Conservation (phyloP, 2,888 invertebrate species). For the Lasioglossum figueresi region DNA sequence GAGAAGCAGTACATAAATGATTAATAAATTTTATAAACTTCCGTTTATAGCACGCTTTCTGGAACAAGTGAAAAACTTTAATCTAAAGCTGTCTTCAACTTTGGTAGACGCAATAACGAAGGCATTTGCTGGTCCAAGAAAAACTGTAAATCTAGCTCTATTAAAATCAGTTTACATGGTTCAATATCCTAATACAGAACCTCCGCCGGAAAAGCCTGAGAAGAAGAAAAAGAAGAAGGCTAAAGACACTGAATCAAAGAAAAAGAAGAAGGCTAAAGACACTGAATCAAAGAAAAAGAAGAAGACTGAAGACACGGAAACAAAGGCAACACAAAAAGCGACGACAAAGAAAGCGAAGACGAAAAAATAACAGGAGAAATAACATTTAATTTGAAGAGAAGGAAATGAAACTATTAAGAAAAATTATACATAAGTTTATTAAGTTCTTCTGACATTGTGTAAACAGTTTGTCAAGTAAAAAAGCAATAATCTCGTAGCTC, state of each 20-base stretch:
- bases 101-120: constrained; percentile 75
- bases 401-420: constrained; percentile 17
- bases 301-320: neutral
- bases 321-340: neutral
- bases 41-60: constrained; percentile 78
- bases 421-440: constrained; percentile 36
- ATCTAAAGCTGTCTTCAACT: constrained; percentile 79
- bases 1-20: neutral
- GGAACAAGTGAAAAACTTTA: constrained; percentile 80
- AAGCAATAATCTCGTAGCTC: constrained; percentile 13
- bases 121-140: constrained; percentile 70
- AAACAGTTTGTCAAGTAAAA: constrained; percentile 29
- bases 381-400: neutral
- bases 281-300: constrained; percentile 21
- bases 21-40: neutral
- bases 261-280: neutral
- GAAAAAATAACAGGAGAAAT: neutral
- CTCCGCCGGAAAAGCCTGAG: constrained; percentile 73
- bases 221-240: constrained; percentile 69
- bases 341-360: neutral
- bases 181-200: constrained; percentile 83
- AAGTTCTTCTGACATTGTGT: neutral
- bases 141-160: constrained; percentile 76
- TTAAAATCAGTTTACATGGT: constrained; percentile 82
- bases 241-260: constrained; percentile 45